A percentile compares a stretch with the other conserved stretches of the same genome.
phyloP scores from a whole-genome alignment of 1,140 invertebrate genomes.

The Drosophila aff. region DNA sequence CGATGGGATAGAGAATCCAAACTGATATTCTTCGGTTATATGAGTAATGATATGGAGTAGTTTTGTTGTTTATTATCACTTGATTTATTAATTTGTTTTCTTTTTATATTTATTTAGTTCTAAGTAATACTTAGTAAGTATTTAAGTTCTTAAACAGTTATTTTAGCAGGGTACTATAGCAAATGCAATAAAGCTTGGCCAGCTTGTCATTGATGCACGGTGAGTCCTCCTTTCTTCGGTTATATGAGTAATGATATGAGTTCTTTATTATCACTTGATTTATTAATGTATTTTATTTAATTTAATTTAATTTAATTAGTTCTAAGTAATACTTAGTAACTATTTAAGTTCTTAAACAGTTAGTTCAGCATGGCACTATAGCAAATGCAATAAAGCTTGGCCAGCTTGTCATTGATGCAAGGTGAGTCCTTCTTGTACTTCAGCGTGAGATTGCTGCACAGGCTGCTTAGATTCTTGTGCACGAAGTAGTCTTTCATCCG shows the following conservation, averaged over 20 bases:
- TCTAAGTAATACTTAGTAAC: neutral
- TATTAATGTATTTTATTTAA: neutral
- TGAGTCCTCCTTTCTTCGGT: slow-evolving; percentile 77
- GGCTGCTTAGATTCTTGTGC: slow-evolving; percentile 42
- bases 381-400: slow-evolving; percentile 86
- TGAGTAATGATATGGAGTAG: too few relatives aligned
- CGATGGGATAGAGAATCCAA: too few relatives aligned
- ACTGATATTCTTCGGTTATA: too few relatives aligned
- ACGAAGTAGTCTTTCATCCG: slow-evolving; percentile 84
- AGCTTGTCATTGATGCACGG: slow-evolving; percentile 86
- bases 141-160: neutral
- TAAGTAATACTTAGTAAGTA: neutral
- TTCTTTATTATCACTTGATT: neutral
- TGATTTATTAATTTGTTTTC: too few relatives aligned
- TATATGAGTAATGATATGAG: too few relatives aligned
- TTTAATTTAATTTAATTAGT: neutral
- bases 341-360: neutral
- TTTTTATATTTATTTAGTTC: neutral
- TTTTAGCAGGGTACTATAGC: slow-evolving; percentile 21
- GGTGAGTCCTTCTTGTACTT: slow-evolving; percentile 77
- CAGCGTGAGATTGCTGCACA: slow-evolving; percentile 55
- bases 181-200: slow-evolving; percentile 86
- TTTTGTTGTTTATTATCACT: too few relatives aligned
- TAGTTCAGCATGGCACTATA: slow-evolving; percentile 13
- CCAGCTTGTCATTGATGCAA: slow-evolving; percentile 86